A percentile compares a stretch with the other conserved stretches of the same genome.
phyloP scores from a whole-genome alignment of 2,113 vertebrate genomes.

The Elachura formosa region DNA sequence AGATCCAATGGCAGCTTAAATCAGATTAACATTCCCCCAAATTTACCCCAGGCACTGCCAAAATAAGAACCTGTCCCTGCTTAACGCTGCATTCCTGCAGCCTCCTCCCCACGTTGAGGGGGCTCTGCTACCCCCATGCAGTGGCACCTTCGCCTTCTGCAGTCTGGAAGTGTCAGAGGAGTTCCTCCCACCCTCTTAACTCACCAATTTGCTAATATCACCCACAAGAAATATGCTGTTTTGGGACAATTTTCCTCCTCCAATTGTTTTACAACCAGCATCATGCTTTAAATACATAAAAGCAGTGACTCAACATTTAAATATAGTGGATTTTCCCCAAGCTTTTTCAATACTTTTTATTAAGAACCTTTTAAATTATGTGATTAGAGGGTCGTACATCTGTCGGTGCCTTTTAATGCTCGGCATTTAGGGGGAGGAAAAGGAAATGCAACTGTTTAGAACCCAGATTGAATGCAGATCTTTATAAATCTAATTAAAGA shows the following conservation, averaged over 20 bases:
- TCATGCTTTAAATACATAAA: not conserved
- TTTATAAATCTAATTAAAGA: conserved; percentile 30
- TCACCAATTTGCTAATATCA: not conserved
- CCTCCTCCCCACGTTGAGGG: not conserved
- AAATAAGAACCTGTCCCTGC: not conserved
- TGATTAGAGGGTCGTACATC: not conserved
- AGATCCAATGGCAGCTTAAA: not conserved
- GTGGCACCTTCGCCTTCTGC: not conserved
- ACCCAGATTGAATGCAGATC: not conserved
- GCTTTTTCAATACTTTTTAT: not conserved
- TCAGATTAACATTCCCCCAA: not conserved
- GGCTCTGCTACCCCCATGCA: not conserved
- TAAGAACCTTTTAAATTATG: not conserved
- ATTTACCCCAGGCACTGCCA: not conserved
- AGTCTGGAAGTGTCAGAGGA: not conserved
- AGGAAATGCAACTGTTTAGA: not conserved
- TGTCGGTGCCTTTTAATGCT: not conserved
- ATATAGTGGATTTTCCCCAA: not conserved
- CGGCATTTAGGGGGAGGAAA: not conserved
- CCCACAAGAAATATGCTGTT: not conserved
- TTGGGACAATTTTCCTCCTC: not conserved
- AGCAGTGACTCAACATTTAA: not conserved
- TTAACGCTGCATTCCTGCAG: not conserved
- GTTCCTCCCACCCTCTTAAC: not conserved
- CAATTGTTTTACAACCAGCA: not conserved